These are phyloP conservation scores for Sceliomorpha sp. DNA, from an alignment of 2,888 invertebrate species.

Conservation along the genomic window DNA sequence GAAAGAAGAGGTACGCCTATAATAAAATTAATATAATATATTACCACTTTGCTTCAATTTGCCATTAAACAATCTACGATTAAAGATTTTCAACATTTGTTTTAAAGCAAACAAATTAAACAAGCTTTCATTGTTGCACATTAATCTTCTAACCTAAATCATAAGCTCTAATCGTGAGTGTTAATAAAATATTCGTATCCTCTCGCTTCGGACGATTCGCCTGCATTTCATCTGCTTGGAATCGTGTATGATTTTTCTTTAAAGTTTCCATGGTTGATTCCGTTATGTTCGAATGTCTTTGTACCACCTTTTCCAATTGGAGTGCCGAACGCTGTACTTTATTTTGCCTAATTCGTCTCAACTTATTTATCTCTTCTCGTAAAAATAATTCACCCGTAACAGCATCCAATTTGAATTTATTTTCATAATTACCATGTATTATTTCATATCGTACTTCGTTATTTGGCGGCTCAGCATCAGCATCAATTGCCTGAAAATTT, in stretches of 20 bases:
- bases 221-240: conserved; percentile 23
- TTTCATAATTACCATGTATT: conserved; percentile 87
- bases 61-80: too few relatives aligned
- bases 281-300: too few relatives aligned
- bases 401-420: conserved; percentile 88
- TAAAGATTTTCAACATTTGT: too few relatives aligned
- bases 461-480: conserved; percentile 91
- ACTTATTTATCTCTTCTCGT: conserved; percentile 80
- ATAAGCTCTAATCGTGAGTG: conserved; percentile 89
- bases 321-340: conserved; percentile 56
- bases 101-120: too few relatives aligned
- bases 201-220: conserved; percentile 81
- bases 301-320: conserved; percentile 57
- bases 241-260: conserved; percentile 51
- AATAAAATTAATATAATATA: too few relatives aligned
- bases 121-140: too few relatives aligned
- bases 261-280: conserved; percentile 66
- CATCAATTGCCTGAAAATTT: conserved; percentile 86
- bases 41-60: too few relatives aligned
- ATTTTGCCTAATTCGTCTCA: conserved; percentile 68
- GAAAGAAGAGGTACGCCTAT: conserved; percentile 87
- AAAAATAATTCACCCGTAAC: conserved; percentile 88
- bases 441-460: conserved; percentile 92
- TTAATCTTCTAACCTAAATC: conserved; percentile 84
- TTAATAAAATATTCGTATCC: conserved; percentile 82